Evolutionary conservation across 2,888 invertebrate species (phyloP).

Genomic region (Mythimna ferrago): DNA sequence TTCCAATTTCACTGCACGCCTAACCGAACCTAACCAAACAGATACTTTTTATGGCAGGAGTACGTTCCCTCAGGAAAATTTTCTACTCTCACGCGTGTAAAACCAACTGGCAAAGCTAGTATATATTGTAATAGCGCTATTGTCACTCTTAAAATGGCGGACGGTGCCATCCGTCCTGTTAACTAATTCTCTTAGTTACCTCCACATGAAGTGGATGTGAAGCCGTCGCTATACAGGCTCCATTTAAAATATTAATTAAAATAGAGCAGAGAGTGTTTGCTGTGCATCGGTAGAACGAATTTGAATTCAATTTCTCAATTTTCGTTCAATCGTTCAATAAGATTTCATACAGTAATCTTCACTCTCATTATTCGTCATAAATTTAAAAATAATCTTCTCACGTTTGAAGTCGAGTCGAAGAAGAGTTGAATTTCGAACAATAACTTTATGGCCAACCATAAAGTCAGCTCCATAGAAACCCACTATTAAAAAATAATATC

Average conservation of each 20-base stretch:
- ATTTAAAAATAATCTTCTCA: not conserved
- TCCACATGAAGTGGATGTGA: not conserved
- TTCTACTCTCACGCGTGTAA: too few species aligned
- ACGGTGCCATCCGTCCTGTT: not conserved
- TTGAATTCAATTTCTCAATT: too few species aligned
- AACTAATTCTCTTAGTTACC: conserved; percentile 24
- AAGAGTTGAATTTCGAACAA: conserved; percentile 37
- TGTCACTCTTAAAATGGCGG: not conserved
- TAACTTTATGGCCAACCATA: conserved; percentile 36
- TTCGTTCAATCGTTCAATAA: too few species aligned
- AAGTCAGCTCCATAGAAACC: conserved; percentile 22
- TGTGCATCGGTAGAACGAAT: too few species aligned
- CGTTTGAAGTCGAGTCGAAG: not conserved
- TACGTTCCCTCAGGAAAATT: too few species aligned
- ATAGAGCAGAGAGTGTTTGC: too few species aligned
- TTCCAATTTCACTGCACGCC: too few species aligned
- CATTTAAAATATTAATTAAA: conserved; percentile 15
- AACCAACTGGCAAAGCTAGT: too few species aligned
- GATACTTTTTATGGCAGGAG: too few species aligned
- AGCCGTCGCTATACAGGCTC: not conserved
- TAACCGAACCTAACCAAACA: too few species aligned
- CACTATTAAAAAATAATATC: conserved; percentile 43
- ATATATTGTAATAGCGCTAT: not conserved
- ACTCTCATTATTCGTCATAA: not conserved
- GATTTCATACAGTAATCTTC: too few species aligned